Evolutionary conservation across 2,797 vertebrate species (phyloP).

Genomic region (Pempheris klunzingeri): DNA sequence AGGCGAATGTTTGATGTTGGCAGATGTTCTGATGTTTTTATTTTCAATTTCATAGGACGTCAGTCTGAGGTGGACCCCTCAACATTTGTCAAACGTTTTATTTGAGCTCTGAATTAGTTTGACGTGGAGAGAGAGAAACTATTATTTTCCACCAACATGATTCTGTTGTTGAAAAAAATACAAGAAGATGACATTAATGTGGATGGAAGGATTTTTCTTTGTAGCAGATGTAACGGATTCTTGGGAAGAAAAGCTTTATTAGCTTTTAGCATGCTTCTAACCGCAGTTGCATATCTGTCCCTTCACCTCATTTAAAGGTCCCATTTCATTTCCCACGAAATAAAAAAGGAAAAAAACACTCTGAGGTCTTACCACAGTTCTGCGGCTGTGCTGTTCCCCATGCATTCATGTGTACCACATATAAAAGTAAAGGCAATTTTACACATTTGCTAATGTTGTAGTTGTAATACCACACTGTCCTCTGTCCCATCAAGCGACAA

Average conservation of each 20-base stretch:
- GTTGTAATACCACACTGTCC: not conserved
- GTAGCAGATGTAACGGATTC: conserved; percentile 1
- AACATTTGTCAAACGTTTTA: conserved; percentile 20
- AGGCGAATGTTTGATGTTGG: conserved; percentile 37
- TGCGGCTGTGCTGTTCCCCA: not conserved
- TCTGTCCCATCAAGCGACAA: not conserved
- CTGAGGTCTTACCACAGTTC: not conserved
- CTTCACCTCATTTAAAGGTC: conserved; percentile 12
- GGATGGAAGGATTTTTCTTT: conserved; percentile 21
- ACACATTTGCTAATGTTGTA: not conserved
- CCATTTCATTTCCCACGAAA: conserved; percentile 1
- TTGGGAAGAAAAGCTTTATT: conserved; percentile 28
- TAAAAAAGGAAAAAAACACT: not conserved
- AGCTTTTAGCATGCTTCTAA: conserved; percentile 31
- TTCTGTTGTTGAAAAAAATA: conserved; percentile 22
- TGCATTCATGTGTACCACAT: not conserved
- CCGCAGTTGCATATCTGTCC: conserved; percentile 23
- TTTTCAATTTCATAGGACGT: conserved; percentile 47
- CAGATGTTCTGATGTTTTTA: conserved; percentile 1
- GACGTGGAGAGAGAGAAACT: not conserved
- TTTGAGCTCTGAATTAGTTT: conserved; percentile 17
- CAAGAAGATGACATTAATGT: conserved; percentile 12
- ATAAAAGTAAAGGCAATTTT: not conserved
- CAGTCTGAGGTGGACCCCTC: conserved; percentile 22
- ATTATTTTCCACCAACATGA: conserved; percentile 8